Evolutionary conservation across 2,797 vertebrate species (phyloP).

Genomic region (Xenopus petersii): DNA sequence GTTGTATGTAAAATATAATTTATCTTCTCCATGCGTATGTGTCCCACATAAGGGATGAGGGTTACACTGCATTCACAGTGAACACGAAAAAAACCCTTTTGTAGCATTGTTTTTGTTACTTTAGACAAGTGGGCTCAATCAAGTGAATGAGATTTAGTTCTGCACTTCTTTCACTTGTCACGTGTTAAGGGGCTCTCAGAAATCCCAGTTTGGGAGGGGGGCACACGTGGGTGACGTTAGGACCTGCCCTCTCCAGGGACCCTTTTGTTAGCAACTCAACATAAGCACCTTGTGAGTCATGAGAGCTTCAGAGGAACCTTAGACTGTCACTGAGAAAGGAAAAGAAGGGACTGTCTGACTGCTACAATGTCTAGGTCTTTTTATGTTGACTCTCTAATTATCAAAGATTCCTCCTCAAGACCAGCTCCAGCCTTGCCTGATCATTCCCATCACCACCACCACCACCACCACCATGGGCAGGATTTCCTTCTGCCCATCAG

Average conservation of each 20-base stretch:
- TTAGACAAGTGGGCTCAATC: constrained; percentile 57
- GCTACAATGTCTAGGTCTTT: constrained; percentile 90
- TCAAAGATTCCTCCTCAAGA: constrained; percentile 85
- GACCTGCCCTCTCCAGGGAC: constrained; percentile 94
- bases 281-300: constrained; percentile 87
- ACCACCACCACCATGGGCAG: constrained; percentile 75
- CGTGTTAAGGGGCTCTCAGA: constrained; percentile 85
- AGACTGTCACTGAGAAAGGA: constrained; percentile 24
- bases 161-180: constrained; percentile 76
- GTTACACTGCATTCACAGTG: constrained; percentile 6
- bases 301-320: constrained; percentile 70
- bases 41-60: no score
- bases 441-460: constrained; percentile 60
- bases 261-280: constrained; percentile 92
- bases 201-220: constrained; percentile 73
- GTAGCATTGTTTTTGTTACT: constrained; percentile 49
- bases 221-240: constrained; percentile 89
- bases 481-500: constrained; percentile 92
- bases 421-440: constrained; percentile 70
- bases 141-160: constrained; percentile 70
- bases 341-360: constrained; percentile 20
- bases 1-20: no score
- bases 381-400: constrained; percentile 97
- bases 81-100: constrained; percentile 63
- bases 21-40: no score